Percentiles rank a stretch among this genome's conserved stretches.
Conservation (phyloP, 2,113 vertebrate genomes). For the Nothocercus julius region DNA sequence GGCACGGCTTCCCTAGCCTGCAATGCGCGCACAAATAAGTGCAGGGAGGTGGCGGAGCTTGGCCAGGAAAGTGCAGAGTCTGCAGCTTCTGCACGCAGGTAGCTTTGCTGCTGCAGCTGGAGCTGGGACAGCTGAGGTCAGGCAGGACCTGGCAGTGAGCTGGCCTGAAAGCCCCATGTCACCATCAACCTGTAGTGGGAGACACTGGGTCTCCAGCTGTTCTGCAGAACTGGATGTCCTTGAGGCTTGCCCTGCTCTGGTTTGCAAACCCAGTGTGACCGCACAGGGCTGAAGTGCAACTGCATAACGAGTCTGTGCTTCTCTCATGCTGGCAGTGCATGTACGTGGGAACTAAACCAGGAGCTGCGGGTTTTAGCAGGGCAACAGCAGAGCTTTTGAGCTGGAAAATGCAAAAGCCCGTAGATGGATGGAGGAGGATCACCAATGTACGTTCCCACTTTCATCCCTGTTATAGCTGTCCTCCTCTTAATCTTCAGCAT, state of each 20-base stretch:
- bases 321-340: rapidly evolving
- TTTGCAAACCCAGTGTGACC: neutral
- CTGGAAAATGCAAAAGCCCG: neutral
- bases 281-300: neutral
- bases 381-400: neutral
- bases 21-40: neutral
- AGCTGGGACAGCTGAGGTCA: neutral
- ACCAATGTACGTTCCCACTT: neutral
- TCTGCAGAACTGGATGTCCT: neutral
- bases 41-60: neutral
- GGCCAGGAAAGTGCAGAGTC: neutral
- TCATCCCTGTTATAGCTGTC: neutral
- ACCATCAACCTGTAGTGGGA: rapidly evolving
- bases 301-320: neutral
- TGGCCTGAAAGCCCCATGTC: neutral
- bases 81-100: neutral
- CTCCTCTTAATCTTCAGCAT: neutral
- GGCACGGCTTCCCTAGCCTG: neutral
- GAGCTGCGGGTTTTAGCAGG: neutral
- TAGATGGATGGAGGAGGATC: neutral
- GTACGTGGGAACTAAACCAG: neutral
- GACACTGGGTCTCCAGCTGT: neutral
- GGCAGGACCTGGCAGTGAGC: neutral
- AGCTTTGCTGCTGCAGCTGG: neutral
- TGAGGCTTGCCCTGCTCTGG: neutral